Evolutionary conservation across 2,888 invertebrate genomes (phyloP), one percentile per base, ranked within the genome.

Genomic region (Tupiocoris notatus): DNA sequence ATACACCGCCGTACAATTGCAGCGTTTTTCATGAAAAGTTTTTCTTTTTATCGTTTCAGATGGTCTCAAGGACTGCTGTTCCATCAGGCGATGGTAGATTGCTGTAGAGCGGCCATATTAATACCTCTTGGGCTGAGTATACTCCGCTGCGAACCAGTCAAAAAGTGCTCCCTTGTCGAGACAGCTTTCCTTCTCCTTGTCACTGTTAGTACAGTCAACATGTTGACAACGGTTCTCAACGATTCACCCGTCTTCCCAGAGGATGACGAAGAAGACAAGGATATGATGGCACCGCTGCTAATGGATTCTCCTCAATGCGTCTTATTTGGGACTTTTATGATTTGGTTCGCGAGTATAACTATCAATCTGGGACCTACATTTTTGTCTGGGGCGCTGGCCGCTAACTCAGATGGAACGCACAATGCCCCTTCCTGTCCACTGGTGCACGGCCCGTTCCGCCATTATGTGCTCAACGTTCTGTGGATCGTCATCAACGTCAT

Each of bases 221-320:
- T 95, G 90, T 88, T 95, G 80, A 93, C 93, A 59, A 93, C 92
- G 56, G 92, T 93, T 12, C 87, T 94, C 79, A 93, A 93, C 85
- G 93, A 94, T 85, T 92, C 92, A 79, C 93, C 94, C 57, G 90
- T 93, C 77, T 91, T 93, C 82, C 93, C 93, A n/a, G 91, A 91
- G 82, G 91, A 90, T 81, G 82, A 81, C 57, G 91, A 91, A 80
- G 88, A 88, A 80, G 89, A 89, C 81, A 89, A 89, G 70, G 90
- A 90, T 83, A 86, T 89, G 80, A 88, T 90, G 77, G 90, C 89
- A 0, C 91, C 92, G 6, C 86, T 92, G 80, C 87, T 93, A 79
- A 91, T 92, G 91, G 93, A 93, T 84, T 92, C 92, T 78, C 93
- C 93, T 1, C 91, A 93, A 88, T 95, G 95, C 85, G 93, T 95